Conservation (phyloP, 92 coral and sea anemone genomes). For the Ricordea florida region DNA sequence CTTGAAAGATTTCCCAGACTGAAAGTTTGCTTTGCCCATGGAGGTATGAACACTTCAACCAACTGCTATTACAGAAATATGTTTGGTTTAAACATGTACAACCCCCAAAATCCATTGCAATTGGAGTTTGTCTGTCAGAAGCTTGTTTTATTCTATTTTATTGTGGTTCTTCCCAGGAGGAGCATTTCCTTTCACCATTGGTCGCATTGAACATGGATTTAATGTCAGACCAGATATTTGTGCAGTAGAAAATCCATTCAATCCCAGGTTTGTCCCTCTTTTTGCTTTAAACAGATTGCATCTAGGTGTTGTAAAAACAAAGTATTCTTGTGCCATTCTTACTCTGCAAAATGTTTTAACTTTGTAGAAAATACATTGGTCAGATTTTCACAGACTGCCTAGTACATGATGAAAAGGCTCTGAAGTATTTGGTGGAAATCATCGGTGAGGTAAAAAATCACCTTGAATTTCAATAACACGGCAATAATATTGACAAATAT, state of each 20-base stretch:
- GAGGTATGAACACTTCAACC: no score
- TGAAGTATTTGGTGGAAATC: conserved; percentile 69
- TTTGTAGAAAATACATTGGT: conserved; percentile 80
- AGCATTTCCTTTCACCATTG: conserved; percentile 92
- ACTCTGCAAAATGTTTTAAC: neutral
- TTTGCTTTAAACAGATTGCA: no score
- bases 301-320: no score
- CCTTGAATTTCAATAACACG: no score
- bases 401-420: conserved; percentile 88
- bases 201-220: conserved; percentile 95
- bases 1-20: conserved; percentile 86
- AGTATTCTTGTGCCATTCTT: no score
- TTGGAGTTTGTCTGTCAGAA: no score
- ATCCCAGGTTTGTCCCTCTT: conserved; percentile 71
- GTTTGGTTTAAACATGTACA: neutral
- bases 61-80: no score
- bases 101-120: neutral
- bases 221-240: conserved; percentile 96
- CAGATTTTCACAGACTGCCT: conserved; percentile 85
- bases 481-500: neutral
- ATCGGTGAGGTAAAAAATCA: conserved; percentile 75
- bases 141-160: neutral
- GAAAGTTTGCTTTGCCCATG: conserved; percentile 98
- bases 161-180: conserved; percentile 63
- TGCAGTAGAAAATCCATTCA: conserved; percentile 77